These are phyloP conservation scores for Pseudochaenichthys georgianus DNA, from an alignment of 2,797 vertebrate genomes.

Conservation along the genomic window DNA sequence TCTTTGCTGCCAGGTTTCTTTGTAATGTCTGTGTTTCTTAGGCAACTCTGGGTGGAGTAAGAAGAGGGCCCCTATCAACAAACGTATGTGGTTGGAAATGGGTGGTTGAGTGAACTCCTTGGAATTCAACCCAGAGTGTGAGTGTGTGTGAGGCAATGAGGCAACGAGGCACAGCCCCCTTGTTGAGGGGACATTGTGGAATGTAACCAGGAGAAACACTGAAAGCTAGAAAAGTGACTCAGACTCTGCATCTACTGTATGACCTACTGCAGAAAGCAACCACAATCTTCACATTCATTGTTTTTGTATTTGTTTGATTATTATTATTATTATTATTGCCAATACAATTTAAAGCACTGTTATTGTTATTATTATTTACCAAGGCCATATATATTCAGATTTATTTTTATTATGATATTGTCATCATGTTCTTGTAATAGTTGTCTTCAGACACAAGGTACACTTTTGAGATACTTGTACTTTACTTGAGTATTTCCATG, in stretches of 20 bases:
- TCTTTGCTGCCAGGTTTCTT: slow-evolving; percentile 47
- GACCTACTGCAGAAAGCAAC: background rate
- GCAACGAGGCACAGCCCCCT: slow-evolving; percentile 18
- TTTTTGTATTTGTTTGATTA: background rate
- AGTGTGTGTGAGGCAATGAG: slow-evolving; percentile 24
- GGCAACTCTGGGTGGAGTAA: slow-evolving; percentile 52
- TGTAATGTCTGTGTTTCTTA: slow-evolving; percentile 43
- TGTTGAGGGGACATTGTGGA: slow-evolving; percentile 28
- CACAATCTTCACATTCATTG: too few species aligned
- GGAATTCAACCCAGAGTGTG: slow-evolving; percentile 50
- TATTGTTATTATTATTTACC: background rate
- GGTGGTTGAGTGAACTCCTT: slow-evolving; percentile 21
- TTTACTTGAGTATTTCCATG: too few species aligned
- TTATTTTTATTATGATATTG: background rate
- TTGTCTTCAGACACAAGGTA: too few species aligned
- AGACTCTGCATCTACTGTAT: background rate
- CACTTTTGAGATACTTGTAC: too few species aligned
- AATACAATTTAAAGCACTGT: background rate
- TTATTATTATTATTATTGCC: background rate
- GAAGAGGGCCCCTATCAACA: slow-evolving; percentile 20
- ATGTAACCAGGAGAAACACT: slow-evolving; percentile 62
- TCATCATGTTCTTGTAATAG: background rate
- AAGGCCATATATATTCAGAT: background rate
- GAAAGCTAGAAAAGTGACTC: slow-evolving; percentile 41
- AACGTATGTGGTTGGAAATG: slow-evolving; percentile 2